Conservation (phyloP, 2,113 vertebrate genomes). For the Cephalopterus ornatus region DNA sequence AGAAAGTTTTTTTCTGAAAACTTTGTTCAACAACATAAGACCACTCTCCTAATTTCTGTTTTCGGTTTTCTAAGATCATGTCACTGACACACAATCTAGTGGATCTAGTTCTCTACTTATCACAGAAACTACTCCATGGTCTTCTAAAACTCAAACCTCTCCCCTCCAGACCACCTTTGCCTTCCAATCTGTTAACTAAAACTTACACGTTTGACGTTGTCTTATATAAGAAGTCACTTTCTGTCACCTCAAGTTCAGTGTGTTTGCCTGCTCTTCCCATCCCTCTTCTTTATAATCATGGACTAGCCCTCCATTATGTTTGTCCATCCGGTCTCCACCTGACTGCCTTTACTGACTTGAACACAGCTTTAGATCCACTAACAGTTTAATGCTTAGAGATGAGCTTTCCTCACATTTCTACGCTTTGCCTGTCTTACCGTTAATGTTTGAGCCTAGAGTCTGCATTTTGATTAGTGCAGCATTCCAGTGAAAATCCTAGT, state of each 20-base stretch:
- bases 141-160: not conserved
- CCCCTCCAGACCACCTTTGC: not conserved
- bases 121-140: not conserved
- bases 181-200: not conserved
- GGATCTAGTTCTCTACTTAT: not conserved
- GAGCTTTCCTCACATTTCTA: not conserved
- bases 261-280: not conserved
- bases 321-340: not conserved
- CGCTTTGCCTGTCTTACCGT: not conserved
- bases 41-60: not conserved
- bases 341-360: not conserved
- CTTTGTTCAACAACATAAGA: not conserved
- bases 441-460: not conserved
- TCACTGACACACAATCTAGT: not conserved
- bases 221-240: not conserved
- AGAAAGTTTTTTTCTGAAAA: not conserved
- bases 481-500: not conserved
- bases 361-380: not conserved
- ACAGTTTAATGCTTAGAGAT: not conserved
- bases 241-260: not conserved
- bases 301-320: not conserved
- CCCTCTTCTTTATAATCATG: not conserved
- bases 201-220: not conserved
- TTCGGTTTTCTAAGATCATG: not conserved
- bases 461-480: not conserved